phyloP scores from a whole-genome alignment of 2,113 vertebrate species.

The Podarcis cretensis region DNA sequence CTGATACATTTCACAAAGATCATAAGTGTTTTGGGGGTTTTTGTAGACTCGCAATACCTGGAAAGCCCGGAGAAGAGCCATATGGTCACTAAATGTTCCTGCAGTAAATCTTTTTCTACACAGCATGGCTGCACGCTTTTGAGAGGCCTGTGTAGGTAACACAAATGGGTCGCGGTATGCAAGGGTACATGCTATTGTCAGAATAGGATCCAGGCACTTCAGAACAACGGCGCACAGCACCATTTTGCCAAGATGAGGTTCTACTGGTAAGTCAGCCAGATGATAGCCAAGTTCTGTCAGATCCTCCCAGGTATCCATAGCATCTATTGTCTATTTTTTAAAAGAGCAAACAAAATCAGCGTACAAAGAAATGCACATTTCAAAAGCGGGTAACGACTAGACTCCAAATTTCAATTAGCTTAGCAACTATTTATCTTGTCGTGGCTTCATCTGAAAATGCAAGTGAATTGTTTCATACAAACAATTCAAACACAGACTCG shows the following conservation, averaged over 20 bases:
- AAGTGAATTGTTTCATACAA: neutral
- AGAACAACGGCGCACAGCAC: slow-evolving; percentile 90
- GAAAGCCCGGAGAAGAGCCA: slow-evolving; percentile 94
- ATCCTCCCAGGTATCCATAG: slow-evolving; percentile 93
- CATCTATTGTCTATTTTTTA: slow-evolving; percentile 86
- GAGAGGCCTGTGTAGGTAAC: slow-evolving; percentile 86
- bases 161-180: slow-evolving; percentile 93
- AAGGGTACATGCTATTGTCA: slow-evolving; percentile 93
- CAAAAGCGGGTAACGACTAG: neutral
- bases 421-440: neutral
- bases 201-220: slow-evolving; percentile 95
- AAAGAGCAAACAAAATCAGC: neutral
- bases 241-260: slow-evolving; percentile 98
- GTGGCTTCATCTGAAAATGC: neutral
- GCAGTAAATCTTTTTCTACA: slow-evolving; percentile 87
- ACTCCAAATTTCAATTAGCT: neutral
- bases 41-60: slow-evolving; percentile 81
- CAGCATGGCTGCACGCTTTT: slow-evolving; percentile 87
- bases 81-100: slow-evolving; percentile 93
- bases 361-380: neutral
- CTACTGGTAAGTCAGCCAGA: slow-evolving; percentile 91
- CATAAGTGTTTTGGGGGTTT: neutral
- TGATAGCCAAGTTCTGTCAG: slow-evolving; percentile 94
- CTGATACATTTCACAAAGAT: neutral
- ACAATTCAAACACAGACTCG: neutral